A percentile compares a stretch with the other conserved stretches of the same genome.
Conservation (phyloP, 2,888 invertebrate species). For the Cepaea hortensis region DNA sequence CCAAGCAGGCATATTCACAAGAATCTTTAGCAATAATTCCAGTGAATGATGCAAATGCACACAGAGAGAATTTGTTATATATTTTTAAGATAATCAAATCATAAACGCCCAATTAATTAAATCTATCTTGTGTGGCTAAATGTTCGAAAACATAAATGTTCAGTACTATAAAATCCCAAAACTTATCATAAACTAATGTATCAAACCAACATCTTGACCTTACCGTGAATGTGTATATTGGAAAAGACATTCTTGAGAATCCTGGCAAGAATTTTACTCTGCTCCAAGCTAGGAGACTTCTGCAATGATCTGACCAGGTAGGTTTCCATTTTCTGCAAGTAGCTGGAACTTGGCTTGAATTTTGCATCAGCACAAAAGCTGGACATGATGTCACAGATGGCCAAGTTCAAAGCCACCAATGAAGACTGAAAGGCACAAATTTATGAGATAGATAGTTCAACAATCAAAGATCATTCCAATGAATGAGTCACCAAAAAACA, state of each 20-base stretch:
- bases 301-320: constrained; percentile 31
- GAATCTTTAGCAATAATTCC: too few species aligned
- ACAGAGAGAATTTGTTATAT: too few species aligned
- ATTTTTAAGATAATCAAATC: too few species aligned
- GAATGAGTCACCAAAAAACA: too few species aligned
- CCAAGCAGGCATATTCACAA: too few species aligned
- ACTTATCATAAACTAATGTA: too few species aligned
- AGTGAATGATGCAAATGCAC: too few species aligned
- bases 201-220: neutral
- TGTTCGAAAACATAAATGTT: too few species aligned
- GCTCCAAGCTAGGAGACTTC: constrained; percentile 25
- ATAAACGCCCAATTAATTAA: too few species aligned
- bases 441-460: neutral
- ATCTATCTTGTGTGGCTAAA: too few species aligned
- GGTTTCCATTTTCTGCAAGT: constrained; percentile 27
- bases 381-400: constrained; percentile 68
- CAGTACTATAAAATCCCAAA: too few species aligned
- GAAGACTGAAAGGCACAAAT: constrained; percentile 53
- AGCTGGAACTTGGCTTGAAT: neutral
- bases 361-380: constrained; percentile 50
- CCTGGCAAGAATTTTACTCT: constrained; percentile 34
- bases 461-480: neutral
- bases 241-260: constrained; percentile 46
- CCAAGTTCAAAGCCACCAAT: constrained; percentile 61
- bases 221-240: constrained; percentile 21